Base-by-base conservation (phyloP, 2,113 vertebrate genomes). In the Sclerurus mexicanus region DNA sequence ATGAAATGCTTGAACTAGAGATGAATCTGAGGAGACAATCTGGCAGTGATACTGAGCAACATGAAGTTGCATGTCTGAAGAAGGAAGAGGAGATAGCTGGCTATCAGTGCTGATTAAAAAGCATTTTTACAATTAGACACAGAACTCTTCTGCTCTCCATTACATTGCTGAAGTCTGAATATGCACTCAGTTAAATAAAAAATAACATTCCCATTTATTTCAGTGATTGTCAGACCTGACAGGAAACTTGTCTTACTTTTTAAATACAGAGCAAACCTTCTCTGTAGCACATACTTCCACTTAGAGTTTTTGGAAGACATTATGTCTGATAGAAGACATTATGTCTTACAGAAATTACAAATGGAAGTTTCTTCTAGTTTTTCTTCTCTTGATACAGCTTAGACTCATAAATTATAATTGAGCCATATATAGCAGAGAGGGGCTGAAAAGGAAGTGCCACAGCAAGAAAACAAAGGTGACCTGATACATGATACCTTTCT, bases 391-490 rank as follows among this genome's bases (percentile, higher is more conserved):
- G 4, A 60, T 67, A 47, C n/a, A 67, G 50, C 37, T 89, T 50
- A 83, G 66, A 62, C 42, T 83, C 31, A 87, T 60, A 85, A 89
- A 80, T 68, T 1, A 76, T 85, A 89, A 76, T 46, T 87, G 67
- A 77, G 53, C 9, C 25, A n/a, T 35, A 62, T 49, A 80, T 74
- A 87, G 68, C 68, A 95, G 39, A 69, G 23, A 87, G 52, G 33
- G 31, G 82, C 62, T 64, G 30, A 80, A 89, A 73, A 87, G 55
- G 40, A 94, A 89, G 40, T 87, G 52, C 23, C 42, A 64, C 9
- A 91, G 89, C 55, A 95, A 86, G 79, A 93, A 94, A 87, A 93
- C 78, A 92, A 91, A 95, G 67, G 75, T 14, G 17, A 67, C 82
- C 66, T 79, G 39, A 95, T 69, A 71, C 25, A 81, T 71, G 40